Percentiles rank a stretch among this genome's conserved stretches.
These are phyloP conservation scores for Hippoglossus stenolepis DNA, from an alignment of 2,113 vertebrate genomes.

Conservation along the genomic window DNA sequence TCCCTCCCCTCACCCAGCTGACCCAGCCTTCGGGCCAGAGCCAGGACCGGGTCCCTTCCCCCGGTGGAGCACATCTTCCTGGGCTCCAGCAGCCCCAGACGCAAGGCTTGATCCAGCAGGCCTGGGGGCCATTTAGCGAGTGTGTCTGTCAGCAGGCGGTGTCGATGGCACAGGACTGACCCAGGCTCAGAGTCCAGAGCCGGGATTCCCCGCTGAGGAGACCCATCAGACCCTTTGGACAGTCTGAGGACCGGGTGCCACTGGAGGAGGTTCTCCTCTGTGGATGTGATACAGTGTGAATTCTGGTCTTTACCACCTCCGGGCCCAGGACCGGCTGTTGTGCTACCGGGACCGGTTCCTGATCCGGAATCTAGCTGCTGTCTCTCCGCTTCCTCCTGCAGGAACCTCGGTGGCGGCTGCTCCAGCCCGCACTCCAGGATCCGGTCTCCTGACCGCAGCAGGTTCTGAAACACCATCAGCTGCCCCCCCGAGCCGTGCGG, in stretches of 20 bases:
- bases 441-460: conserved; percentile 80
- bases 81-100: conserved; percentile 63
- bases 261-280: conserved; percentile 54
- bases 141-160: conserved; percentile 64
- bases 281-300: conserved; percentile 6
- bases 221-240: conserved; percentile 38
- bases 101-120: conserved; percentile 72
- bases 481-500: conserved; percentile 73
- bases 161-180: conserved; percentile 77
- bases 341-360: conserved; percentile 20
- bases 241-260: conserved; percentile 70
- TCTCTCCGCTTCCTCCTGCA: conserved; percentile 52
- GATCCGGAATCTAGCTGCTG: conserved; percentile 33
- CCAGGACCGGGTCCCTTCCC: conserved; percentile 64
- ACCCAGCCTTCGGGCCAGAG: conserved; percentile 62
- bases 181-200: conserved; percentile 14
- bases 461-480: conserved; percentile 90
- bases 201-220: conserved; percentile 39
- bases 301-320: conserved; percentile 48
- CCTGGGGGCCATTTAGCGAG: conserved; percentile 75
- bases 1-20: conserved; percentile 63
- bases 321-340: conserved; percentile 7
- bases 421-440: conserved; percentile 66
- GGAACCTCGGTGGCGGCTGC: conserved; percentile 49
- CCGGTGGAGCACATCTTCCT: conserved; percentile 54